phyloP scores from a whole-genome alignment of 2,888 invertebrate genomes.

The Aricia artaxerxes region DNA sequence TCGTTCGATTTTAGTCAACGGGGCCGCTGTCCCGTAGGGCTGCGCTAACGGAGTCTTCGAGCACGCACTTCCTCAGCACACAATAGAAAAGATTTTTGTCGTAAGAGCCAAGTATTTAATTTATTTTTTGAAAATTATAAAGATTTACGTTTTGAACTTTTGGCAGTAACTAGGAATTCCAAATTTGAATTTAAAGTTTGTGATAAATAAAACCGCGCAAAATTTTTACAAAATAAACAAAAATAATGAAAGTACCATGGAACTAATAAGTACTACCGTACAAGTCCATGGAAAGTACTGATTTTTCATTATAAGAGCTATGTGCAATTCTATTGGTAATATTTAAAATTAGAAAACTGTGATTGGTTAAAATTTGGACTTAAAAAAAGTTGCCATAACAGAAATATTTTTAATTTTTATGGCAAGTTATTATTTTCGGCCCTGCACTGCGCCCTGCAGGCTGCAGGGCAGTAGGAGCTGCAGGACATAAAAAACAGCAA shows the following conservation, averaged over 20 bases:
- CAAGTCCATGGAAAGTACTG: not conserved
- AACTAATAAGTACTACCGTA: too few relatives aligned
- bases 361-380: not conserved
- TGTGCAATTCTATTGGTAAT: not conserved
- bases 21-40: slow-evolving; percentile 70
- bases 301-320: slow-evolving; percentile 32
- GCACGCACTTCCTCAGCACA: slow-evolving; percentile 46
- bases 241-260: slow-evolving; percentile 46
- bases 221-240: slow-evolving; percentile 39
- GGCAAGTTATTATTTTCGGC: too few relatives aligned
- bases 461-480: too few relatives aligned
- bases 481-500: too few relatives aligned
- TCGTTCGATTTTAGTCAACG: slow-evolving; percentile 75
- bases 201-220: slow-evolving; percentile 56
- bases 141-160: not conserved
- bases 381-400: not conserved
- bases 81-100: slow-evolving; percentile 5
- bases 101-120: slow-evolving; percentile 8
- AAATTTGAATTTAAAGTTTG: slow-evolving; percentile 53
- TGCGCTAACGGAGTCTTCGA: slow-evolving; percentile 75
- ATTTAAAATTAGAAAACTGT: not conserved
- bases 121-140: not conserved
- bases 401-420: not conserved
- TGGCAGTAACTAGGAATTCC: slow-evolving; percentile 46
- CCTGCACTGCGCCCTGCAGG: too few relatives aligned